These are phyloP conservation scores for Hetaerina americana DNA, from an alignment of 1,140 invertebrate species.

Conservation along the genomic window DNA sequence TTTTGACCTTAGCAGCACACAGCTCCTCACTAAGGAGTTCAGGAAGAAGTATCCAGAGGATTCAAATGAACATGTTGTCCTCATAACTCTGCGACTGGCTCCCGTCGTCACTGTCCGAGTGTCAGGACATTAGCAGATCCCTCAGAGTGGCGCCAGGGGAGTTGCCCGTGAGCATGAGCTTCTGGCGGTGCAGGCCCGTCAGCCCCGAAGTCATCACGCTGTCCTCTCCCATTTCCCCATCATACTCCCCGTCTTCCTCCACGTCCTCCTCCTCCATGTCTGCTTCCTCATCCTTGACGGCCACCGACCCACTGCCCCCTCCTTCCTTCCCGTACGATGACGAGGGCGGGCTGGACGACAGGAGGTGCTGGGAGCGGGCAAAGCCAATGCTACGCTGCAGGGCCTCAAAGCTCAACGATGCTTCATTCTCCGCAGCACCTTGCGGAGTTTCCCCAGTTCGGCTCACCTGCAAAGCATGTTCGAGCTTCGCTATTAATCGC, in stretches of 20 bases:
- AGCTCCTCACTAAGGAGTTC: too few species aligned
- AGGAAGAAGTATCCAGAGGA: too few species aligned
- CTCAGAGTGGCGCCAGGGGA: neutral
- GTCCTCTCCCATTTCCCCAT: neutral
- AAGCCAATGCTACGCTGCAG: slow-evolving; percentile 21
- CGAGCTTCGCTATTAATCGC: too few species aligned
- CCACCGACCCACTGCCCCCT: neutral
- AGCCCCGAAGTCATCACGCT: neutral
- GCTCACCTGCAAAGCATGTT: slow-evolving; percentile 8
- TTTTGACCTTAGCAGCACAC: too few species aligned
- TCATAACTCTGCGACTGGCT: neutral
- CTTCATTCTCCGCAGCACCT: slow-evolving; percentile 18
- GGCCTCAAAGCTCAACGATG: slow-evolving; percentile 22
- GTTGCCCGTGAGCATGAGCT: neutral
- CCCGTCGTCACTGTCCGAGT: neutral
- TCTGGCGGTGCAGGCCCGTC: neutral
- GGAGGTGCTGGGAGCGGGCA: slow-evolving; percentile 4
- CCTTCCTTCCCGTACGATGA: neutral
- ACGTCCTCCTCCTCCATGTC: neutral
- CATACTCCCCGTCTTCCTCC: neutral
- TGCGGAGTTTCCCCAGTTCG: slow-evolving; percentile 1
- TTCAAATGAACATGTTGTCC: neutral
- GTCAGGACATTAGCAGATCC: neutral
- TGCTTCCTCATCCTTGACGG: neutral
- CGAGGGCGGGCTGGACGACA: neutral